Evolutionary conservation across 2,113 vertebrate species (phyloP), one percentile per base, ranked within the genome.

Genomic region (Spheniscus mendiculus): DNA sequence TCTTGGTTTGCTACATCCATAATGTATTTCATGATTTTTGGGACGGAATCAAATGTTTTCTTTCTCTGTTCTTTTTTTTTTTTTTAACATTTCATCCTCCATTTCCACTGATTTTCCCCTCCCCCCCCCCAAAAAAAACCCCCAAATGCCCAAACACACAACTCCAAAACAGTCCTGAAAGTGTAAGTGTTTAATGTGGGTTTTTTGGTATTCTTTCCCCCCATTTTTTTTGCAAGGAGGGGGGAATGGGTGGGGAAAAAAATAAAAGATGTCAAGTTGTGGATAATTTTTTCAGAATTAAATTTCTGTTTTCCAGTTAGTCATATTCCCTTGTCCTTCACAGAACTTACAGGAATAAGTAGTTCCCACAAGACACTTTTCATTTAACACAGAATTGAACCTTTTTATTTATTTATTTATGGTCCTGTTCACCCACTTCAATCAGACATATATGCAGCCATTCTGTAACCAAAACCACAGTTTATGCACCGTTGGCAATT

Each of bases 111-210:
- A 59, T 59, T 62, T 12, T 2, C 11, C n/a, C 10, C 29, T 4
- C 5, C 10, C 2, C 2, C 5, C 10, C 2, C 6, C 9, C 0
- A 11, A 6, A 36, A 34, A 66, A 42, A 45, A 6, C 14, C 8
- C 44, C 44, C 16, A 65, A 77, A 81, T 11, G 2, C 3, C 2
- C 2, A 82, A 85, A 44, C 13, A 20, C 7, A 16, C 32, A 61
- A 14, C 29, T 84, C 13, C 8, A 52, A 80, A 83, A 36, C 23
- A 38, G 5, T 9, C 15, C n/a, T 40, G 15, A 47, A 76, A 55
- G 2, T 63, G 29, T 14, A 50, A 36, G 6, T 36, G 9, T 50
- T 70, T 40, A 3, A 0, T 53, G 15, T 16, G 9, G 7, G 4
- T 3, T 25, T 20, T 4, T 32, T 19, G 4, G 6, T 34, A 15